Evolutionary conservation across 2,113 vertebrate species (phyloP).

Genomic region (Podarcis muralis): DNA sequence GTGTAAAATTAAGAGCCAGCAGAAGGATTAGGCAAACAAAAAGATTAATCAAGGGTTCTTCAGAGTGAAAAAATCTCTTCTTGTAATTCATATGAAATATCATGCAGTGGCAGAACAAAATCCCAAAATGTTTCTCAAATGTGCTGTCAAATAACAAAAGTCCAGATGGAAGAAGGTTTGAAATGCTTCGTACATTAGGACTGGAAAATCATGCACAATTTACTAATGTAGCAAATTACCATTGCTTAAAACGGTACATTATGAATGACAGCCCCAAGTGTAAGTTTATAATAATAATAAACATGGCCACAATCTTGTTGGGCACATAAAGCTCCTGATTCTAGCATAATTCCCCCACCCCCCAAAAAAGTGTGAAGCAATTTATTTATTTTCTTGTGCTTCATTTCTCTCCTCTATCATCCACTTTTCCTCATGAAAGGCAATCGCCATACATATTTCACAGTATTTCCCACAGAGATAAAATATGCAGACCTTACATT

Average conservation of each 20-base stretch:
- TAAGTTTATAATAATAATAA: slow-evolving; percentile 5
- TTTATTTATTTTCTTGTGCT: slow-evolving; percentile 26
- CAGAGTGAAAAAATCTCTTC: slow-evolving; percentile 57
- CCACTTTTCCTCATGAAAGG: neutral
- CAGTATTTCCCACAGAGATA: slow-evolving; percentile 6
- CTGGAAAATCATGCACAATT: slow-evolving; percentile 58
- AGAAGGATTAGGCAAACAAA: slow-evolving; percentile 60
- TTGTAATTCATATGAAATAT: slow-evolving; percentile 49
- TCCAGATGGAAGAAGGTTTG: slow-evolving; percentile 60
- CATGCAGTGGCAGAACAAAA: slow-evolving; percentile 29
- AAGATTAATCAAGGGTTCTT: slow-evolving; percentile 59
- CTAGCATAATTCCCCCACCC: neutral
- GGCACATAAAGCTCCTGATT: slow-evolving; percentile 23
- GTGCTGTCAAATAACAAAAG: slow-evolving; percentile 44
- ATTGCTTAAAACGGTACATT: slow-evolving; percentile 51
- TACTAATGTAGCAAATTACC: slow-evolving; percentile 55
- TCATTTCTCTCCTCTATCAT: neutral
- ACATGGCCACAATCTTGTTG: slow-evolving; percentile 6
- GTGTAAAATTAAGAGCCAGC: slow-evolving; percentile 45
- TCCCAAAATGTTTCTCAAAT: slow-evolving; percentile 53
- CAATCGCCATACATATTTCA: slow-evolving; percentile 48
- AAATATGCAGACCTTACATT: slow-evolving; percentile 14
- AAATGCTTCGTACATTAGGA: slow-evolving; percentile 55
- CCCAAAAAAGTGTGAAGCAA: slow-evolving; percentile 1
- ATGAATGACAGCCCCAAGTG: slow-evolving; percentile 54